Evolutionary conservation across 1,140 invertebrate species (phyloP), one percentile per base, ranked within the genome.

Genomic region (Sipha flava): DNA sequence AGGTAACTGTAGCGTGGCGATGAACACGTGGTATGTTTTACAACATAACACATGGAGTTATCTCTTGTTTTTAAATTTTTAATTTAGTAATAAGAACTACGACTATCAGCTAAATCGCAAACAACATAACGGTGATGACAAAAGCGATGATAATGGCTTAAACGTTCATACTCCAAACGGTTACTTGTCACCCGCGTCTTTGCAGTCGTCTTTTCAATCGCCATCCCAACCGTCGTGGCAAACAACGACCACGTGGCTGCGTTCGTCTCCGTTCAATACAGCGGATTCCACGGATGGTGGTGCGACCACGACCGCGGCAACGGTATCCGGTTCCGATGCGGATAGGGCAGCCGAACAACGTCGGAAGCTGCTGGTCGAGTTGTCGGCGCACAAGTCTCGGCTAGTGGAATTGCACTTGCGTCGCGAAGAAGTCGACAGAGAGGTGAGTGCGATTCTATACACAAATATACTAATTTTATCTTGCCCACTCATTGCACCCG

Each of bases 361-460:
- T 4, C 40, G 66, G 3, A 70, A 47, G n/a, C 23, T 77, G 16
- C 29, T 77, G 16, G 52, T 77, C 0, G 73, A 59, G 29, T 29
- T 77, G 14, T 77, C 73, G 7, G 26, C n/a, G 16, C 73, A 37
- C 31, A 77, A 77, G 21, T 77, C 73, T 7, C 31, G 52, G n/a
- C 21, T 77, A 34, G 73, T 77, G 6, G 73, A 77, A 3, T 26
- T 77, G 34, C 73, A 77, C 34, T 54, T 77, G 31, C 73, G 52
- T 0, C 49, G 52, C 5, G 73, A 77, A 57, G 73, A 77, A 59
- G 16, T 77, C 31, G 52, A 77, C 21, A 23, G 73, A 2, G 73
- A 77, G 49, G 72, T 59, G 14, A 37, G 72, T 73, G 0, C n/a
- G 12, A 7, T 52, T 18, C 26, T 59, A 26, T 59, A 23, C 2